Evolutionary conservation across 2,113 vertebrate genomes (phyloP).

Genomic region (Anarrhichthys ocellatus): DNA sequence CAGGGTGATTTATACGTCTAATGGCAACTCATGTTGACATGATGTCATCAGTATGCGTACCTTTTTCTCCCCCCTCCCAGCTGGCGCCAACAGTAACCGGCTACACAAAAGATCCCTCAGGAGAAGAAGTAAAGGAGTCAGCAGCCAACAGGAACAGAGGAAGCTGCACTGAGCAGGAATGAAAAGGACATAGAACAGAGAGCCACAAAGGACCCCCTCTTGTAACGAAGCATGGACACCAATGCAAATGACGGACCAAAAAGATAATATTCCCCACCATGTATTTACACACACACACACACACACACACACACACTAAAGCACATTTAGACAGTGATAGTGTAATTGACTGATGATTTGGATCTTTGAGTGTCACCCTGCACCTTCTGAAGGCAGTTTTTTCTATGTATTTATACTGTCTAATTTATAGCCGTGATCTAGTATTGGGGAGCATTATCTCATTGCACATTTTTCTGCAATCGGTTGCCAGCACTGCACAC

Average conservation of each 20-base stretch:
- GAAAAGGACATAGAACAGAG: constrained; percentile 74
- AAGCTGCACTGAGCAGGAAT: constrained; percentile 85
- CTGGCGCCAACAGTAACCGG: constrained; percentile 83
- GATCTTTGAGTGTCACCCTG: constrained; percentile 78
- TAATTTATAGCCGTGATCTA: constrained; percentile 63
- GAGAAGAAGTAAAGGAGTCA: constrained; percentile 80
- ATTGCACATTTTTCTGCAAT: constrained; percentile 36
- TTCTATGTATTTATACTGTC: constrained; percentile 51
- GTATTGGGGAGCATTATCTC: constrained; percentile 25
- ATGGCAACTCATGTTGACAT: constrained; percentile 27
- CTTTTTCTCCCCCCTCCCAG: constrained; percentile 71
- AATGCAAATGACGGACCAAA: constrained; percentile 85
- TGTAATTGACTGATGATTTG: constrained; percentile 59
- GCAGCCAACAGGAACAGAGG: constrained; percentile 74
- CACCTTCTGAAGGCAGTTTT: constrained; percentile 77
- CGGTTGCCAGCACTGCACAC: constrained; percentile 39
- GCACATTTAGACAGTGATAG: constrained; percentile 81
- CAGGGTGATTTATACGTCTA: constrained; percentile 1
- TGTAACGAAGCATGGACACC: constrained; percentile 84
- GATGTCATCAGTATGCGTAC: constrained; percentile 62
- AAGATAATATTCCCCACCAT: constrained; percentile 84
- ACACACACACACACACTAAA: constrained; percentile 82
- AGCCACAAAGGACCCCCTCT: constrained; percentile 81
- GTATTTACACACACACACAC: constrained; percentile 82
- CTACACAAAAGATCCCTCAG: constrained; percentile 89